These are phyloP conservation scores for Anadara kagoshimensis DNA, from an alignment of 1,140 invertebrate genomes.

Conservation along the genomic window DNA sequence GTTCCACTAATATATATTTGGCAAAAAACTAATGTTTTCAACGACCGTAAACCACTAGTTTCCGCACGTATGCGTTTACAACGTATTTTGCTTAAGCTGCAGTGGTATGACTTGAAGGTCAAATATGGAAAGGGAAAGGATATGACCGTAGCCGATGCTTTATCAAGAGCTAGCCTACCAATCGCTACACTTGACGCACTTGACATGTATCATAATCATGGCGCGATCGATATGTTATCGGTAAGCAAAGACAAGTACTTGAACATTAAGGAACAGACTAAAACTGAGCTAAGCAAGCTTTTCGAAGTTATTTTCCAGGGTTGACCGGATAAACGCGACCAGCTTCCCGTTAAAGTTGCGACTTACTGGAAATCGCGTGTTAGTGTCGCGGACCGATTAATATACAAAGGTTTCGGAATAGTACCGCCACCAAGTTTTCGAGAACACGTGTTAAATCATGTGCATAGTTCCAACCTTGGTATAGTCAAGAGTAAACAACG, in stretches of 20 bases:
- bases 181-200: conserved; percentile 2
- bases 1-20: conserved; percentile 73
- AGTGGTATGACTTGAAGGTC: conserved; percentile 71
- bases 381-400: conserved; percentile 33
- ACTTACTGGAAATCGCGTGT: conserved; percentile 38
- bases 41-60: conserved; percentile 67
- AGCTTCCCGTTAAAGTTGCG: conserved; percentile 14
- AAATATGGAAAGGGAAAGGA: conserved; percentile 63
- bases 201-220: too few species aligned
- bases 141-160: conserved; percentile 70
- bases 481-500: conserved; percentile 69
- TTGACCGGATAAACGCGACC: conserved; percentile 22
- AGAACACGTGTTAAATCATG: conserved; percentile 62
- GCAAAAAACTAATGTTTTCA: conserved; percentile 57
- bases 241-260: too few species aligned
- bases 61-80: conserved; percentile 26
- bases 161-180: conserved; percentile 43
- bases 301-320: conserved; percentile 14
- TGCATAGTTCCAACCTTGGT: conserved; percentile 74
- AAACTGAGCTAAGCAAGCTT: conserved; percentile 74
- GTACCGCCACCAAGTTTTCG: conserved; percentile 67
- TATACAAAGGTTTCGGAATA: conserved; percentile 33
- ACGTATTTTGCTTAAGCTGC: conserved; percentile 58
- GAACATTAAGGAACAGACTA: too few species aligned
- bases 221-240: too few species aligned